Evolutionary conservation across 1,140 invertebrate genomes (phyloP), one percentile per base, ranked within the genome.

Genomic region (Drosophila mayri): DNA sequence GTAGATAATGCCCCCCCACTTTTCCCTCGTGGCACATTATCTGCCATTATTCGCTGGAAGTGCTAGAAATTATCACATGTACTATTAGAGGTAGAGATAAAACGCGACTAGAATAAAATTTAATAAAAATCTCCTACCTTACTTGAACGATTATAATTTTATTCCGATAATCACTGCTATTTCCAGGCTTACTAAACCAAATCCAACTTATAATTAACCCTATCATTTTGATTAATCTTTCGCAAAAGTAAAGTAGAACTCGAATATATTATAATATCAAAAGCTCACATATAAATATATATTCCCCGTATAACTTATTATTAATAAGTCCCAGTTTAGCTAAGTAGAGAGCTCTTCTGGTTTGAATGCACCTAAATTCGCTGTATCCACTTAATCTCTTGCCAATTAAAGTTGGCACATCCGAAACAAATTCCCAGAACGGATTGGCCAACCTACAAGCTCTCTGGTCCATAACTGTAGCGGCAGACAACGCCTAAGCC

Each of bases 391-490:
- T 22, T 60, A 43, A 72, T 60, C 40, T 58, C 37, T 71, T 52
- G 35, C 43, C 68, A 72, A 71, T 72, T 72, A 71, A 28, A 60
- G 67, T 43, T 60, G 52, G 66, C 55, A 40, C 67, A 71, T 60
- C 52, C 28, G 38, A 70, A 30, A 25, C 47, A 47, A 70, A 67
- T 72, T 72, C 55, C 28, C 44, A 70, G 66, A 70, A 70, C 63
- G 67, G 66, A 72, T 72, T 70, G 18, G 66, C 68, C 65, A 71
- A 55, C 65, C 66, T 55, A 71, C 68, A 72, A 71, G 63, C 52
- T 28, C 52, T 38, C 4, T 25, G 52, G 52, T 55, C 40, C 6
- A 41, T 71, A 71, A 71, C 67, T 71, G 63, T 71, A 54, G 32
- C 32, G 2, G 49, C 52, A 38, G 67, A 22, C 64, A 71, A 70